phyloP scores from a whole-genome alignment of 2,113 vertebrate genomes.

The Gallinago undulata region DNA sequence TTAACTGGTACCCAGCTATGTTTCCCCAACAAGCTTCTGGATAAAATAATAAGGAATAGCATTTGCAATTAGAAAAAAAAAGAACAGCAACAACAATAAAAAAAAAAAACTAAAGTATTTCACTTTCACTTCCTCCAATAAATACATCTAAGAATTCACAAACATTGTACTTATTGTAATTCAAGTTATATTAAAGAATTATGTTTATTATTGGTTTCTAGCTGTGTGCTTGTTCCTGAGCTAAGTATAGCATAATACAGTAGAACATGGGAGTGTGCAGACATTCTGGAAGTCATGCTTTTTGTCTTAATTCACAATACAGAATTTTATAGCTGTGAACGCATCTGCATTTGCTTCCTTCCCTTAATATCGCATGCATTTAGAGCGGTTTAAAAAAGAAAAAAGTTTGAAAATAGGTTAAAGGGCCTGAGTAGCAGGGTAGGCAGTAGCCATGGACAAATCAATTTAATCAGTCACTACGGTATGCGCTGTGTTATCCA shows the following conservation, averaged over 20 bases:
- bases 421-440: slow-evolving; percentile 40
- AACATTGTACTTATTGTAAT: not conserved
- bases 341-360: slow-evolving; percentile 5
- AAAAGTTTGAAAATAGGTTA: slow-evolving; percentile 38
- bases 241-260: not conserved
- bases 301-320: not conserved
- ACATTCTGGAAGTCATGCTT: not conserved
- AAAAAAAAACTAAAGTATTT: not conserved
- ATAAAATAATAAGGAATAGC: not conserved
- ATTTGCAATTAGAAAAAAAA: not conserved
- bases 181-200: not conserved
- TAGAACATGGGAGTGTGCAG: not conserved
- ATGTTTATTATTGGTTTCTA: not conserved
- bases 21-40: not conserved
- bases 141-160: not conserved
- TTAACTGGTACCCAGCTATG: not conserved
- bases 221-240: not conserved
- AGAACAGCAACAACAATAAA: not conserved
- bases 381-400: not conserved
- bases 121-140: not conserved
- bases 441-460: slow-evolving; percentile 15
- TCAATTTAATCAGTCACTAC: slow-evolving; percentile 69
- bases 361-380: not conserved
- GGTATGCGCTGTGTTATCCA: slow-evolving; percentile 54
- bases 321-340: not conserved